A percentile compares a stretch with the other conserved stretches of the same genome.
These are phyloP conservation scores for Calephelis perditalis DNA, from an alignment of 2,888 invertebrate species.

Conservation along the genomic window DNA sequence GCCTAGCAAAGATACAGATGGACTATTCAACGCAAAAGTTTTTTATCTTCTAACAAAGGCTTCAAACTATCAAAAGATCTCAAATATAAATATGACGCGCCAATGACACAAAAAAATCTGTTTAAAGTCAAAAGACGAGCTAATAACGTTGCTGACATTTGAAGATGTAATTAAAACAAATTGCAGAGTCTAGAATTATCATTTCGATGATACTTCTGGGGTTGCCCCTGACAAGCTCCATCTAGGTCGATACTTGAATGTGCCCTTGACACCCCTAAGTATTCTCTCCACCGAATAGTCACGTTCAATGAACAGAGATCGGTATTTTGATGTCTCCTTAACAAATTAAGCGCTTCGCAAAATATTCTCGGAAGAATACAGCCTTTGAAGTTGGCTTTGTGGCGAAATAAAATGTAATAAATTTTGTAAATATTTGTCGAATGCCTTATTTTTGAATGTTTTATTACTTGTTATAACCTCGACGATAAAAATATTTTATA, in stretches of 20 bases:
- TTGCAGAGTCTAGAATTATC: not conserved
- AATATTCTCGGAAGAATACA: not conserved
- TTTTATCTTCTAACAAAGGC: too few relatives aligned
- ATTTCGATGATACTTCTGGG: not conserved
- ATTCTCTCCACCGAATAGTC: conserved; percentile 13
- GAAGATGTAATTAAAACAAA: not conserved
- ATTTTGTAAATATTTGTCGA: too few relatives aligned
- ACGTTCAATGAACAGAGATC: conserved; percentile 10
- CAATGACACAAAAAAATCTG: too few relatives aligned
- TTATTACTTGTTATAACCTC: too few relatives aligned
- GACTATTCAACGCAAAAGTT: too few relatives aligned
- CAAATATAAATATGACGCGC: too few relatives aligned
- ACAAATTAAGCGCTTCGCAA: conserved; percentile 11
- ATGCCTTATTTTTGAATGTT: too few relatives aligned
- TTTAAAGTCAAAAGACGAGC: too few relatives aligned
- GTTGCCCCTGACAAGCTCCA: not conserved
- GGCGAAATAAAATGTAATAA: not conserved
- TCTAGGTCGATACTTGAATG: conserved; percentile 11
- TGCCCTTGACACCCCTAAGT: conserved; percentile 14
- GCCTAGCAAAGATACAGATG: too few relatives aligned
- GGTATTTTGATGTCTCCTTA: conserved; percentile 14
- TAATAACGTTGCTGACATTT: not conserved
- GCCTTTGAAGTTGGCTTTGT: not conserved
- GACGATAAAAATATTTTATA: too few relatives aligned
- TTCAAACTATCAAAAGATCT: too few relatives aligned